Conservation (phyloP, 2,888 invertebrate genomes). For the Hartigia nigra region DNA sequence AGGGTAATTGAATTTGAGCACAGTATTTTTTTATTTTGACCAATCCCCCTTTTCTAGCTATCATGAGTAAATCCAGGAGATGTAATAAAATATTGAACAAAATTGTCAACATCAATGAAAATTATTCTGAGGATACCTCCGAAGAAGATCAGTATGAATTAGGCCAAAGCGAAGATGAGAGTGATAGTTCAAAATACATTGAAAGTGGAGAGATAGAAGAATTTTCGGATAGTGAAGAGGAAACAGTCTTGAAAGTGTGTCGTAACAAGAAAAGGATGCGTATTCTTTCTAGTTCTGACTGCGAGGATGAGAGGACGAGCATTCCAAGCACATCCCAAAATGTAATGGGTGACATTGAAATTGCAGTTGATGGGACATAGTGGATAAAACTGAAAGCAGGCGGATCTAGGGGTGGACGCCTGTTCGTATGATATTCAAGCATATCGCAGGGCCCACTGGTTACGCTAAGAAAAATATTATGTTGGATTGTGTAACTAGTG, state of each 20-base stretch:
- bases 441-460: constrained; percentile 19
- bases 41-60: constrained; percentile 20
- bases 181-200: constrained; percentile 8
- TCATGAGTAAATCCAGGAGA: constrained; percentile 17
- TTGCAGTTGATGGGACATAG: constrained; percentile 16
- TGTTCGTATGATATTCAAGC: constrained; percentile 22
- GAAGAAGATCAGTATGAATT: constrained; percentile 22
- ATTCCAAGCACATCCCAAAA: constrained; percentile 17
- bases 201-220: constrained; percentile 18
- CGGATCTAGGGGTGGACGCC: constrained; percentile 13
- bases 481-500: constrained; percentile 20
- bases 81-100: constrained; percentile 18
- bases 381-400: constrained; percentile 18
- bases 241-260: constrained; percentile 6
- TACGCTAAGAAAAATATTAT: constrained; percentile 29
- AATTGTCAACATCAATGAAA: constrained; percentile 18
- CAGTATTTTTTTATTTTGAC: constrained; percentile 20
- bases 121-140: constrained; percentile 23
- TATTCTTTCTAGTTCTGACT: constrained; percentile 14
- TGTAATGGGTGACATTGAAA: constrained; percentile 20
- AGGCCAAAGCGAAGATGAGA: constrained; percentile 10
- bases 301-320: constrained; percentile 14
- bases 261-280: constrained; percentile 16
- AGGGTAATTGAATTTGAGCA: constrained; percentile 2
- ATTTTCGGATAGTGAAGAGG: constrained; percentile 20